Percentiles rank a stretch among this genome's conserved stretches.
Evolutionary conservation across 2,888 invertebrate genomes (phyloP).

Genomic region (Ennomos fuscantarius): DNA sequence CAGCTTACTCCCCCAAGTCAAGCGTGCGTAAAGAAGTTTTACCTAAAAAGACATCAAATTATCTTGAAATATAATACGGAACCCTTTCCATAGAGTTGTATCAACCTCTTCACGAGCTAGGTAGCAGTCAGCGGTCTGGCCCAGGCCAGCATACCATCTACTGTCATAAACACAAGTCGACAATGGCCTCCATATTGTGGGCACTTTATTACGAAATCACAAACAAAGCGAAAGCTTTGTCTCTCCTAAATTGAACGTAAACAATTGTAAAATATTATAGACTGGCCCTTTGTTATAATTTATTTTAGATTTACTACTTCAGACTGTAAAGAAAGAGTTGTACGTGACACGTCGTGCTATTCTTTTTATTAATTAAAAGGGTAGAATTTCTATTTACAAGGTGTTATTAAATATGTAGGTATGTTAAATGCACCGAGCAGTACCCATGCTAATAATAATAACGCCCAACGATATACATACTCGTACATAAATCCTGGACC

Average conservation of each 20-base stretch:
- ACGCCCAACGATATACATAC: no score
- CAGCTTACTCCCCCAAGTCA: no score
- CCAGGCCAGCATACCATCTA: conserved; percentile 41
- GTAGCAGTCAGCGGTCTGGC: conserved; percentile 61
- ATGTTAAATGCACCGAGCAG: no score
- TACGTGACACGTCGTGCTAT: conserved; percentile 2
- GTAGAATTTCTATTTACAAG: background rate
- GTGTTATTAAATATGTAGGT: background rate
- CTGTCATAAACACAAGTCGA: conserved; percentile 23
- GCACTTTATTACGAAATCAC: conserved; percentile 22
- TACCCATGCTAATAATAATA: no score
- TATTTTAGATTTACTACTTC: conserved; percentile 26
- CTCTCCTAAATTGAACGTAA: conserved; percentile 58
- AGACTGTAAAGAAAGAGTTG: conserved; percentile 35
- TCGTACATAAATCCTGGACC: no score
- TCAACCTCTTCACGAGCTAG: conserved; percentile 32
- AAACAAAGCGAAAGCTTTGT: conserved; percentile 52
- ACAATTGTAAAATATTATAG: conserved; percentile 76
- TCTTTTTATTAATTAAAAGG: background rate
- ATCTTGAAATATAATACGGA: no score
- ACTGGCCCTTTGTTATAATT: conserved; percentile 32
- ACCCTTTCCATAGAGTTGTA: conserved; percentile 6
- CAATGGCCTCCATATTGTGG: conserved; percentile 15
- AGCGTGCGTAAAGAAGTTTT: no score
- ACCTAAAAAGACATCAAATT: no score